Evolutionary conservation across 2,113 vertebrate genomes (phyloP).

Genomic region (Sceloporus tristichus): DNA sequence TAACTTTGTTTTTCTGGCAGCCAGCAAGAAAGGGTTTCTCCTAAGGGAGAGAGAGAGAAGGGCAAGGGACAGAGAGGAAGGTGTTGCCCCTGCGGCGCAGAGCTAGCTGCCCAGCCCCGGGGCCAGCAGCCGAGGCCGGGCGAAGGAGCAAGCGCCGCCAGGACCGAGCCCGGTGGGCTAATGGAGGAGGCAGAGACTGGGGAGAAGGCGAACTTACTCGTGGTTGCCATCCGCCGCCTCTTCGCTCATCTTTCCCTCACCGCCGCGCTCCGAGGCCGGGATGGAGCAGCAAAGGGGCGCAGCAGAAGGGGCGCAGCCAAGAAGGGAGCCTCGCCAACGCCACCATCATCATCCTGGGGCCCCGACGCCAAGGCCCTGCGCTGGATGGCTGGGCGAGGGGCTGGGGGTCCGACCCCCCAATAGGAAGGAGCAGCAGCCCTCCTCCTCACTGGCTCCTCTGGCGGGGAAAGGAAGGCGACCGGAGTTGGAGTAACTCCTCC

Average conservation of each 20-base stretch:
- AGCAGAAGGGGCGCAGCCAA: conserved; percentile 73
- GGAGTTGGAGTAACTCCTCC: not conserved
- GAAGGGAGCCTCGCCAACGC: conserved; percentile 46
- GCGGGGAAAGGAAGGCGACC: not conserved
- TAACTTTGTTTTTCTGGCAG: not conserved
- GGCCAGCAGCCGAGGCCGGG: not conserved
- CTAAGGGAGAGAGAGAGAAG: conserved; percentile 36
- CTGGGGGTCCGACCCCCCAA: too few species aligned
- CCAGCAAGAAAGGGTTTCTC: not conserved
- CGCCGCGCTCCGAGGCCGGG: conserved; percentile 88
- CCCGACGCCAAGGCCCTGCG: conserved; percentile 24
- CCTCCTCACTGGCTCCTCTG: too few species aligned
- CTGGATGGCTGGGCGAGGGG: too few species aligned
- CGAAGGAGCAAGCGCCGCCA: too few species aligned
- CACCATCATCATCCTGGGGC: conserved; percentile 80
- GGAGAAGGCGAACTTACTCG: conserved; percentile 85
- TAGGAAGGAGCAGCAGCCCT: too few species aligned
- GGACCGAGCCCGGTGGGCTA: too few species aligned
- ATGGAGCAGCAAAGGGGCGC: conserved; percentile 52
- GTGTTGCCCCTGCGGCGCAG: too few species aligned
- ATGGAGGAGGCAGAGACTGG: too few species aligned
- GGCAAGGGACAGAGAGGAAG: too few species aligned
- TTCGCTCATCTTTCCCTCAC: conserved; percentile 99
- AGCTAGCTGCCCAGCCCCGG: too few species aligned
- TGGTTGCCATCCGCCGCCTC: conserved; percentile 97